Percentiles rank a stretch among this genome's conserved stretches.
Evolutionary conservation across 1,140 invertebrate genomes (phyloP).

Genomic region (Psilanteris sp.): DNA sequence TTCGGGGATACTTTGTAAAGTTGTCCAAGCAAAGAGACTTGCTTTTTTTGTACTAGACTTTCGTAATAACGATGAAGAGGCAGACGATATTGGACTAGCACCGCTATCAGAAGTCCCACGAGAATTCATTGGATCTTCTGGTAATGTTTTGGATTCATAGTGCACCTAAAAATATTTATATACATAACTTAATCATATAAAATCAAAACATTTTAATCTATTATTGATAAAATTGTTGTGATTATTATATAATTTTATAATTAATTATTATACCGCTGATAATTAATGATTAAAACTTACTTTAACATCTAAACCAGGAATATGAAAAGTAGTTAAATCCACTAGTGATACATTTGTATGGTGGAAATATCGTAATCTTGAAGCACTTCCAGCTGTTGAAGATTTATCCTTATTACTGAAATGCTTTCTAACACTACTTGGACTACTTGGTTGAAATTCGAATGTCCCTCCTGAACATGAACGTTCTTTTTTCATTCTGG

Average conservation of each 20-base stretch:
- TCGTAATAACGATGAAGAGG: conserved; percentile 71
- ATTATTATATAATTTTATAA: conserved; percentile 5
- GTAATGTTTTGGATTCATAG: conserved; percentile 91
- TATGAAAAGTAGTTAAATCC: conserved; percentile 95
- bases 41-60: conserved; percentile 92
- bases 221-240: no score
- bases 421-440: conserved; percentile 79
- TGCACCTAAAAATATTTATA: conserved; percentile 83
- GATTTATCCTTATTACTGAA: conserved; percentile 78
- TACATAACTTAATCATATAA: no score
- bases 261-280: conserved; percentile 1
- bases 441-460: conserved; percentile 82
- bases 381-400: conserved; percentile 74
- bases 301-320: conserved; percentile 96
- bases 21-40: conserved; percentile 96
- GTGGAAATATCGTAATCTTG: conserved; percentile 79
- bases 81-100: conserved; percentile 60
- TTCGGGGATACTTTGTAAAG: conserved; percentile 96
- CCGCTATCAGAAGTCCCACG: conserved; percentile 69
- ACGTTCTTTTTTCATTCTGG: conserved; percentile 84
- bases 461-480: conserved; percentile 86
- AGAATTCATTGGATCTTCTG: conserved; percentile 81
- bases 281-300: no score
- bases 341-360: conserved; percentile 81
- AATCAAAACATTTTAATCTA: no score